Evolutionary conservation across 2,888 invertebrate genomes (phyloP).

Genomic region (Poecilus cupreus): DNA sequence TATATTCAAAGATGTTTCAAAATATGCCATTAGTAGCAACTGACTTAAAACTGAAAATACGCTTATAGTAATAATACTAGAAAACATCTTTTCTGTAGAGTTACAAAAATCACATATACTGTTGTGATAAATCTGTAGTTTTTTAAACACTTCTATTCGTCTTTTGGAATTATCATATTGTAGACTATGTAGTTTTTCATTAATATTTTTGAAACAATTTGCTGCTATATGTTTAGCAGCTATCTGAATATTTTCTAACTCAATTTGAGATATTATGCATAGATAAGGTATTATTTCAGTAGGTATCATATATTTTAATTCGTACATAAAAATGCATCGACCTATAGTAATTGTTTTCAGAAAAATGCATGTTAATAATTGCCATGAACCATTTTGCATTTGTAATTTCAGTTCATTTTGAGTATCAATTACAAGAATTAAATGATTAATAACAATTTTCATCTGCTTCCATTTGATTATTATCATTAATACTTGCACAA

Average conservation of each 20-base stretch:
- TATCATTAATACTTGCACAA: constrained; percentile 20
- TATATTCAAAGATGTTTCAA: constrained; percentile 41
- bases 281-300: constrained; percentile 2
- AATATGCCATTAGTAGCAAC: constrained; percentile 39
- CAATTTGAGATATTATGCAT: constrained; percentile 26
- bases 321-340: constrained; percentile 14
- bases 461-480: constrained; percentile 33
- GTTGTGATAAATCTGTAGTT: constrained; percentile 31
- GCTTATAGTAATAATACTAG: constrained; percentile 23
- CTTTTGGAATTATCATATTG: neutral
- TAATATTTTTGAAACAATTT: neutral
- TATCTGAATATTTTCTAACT: constrained; percentile 43
- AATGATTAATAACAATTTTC: neutral
- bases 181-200: neutral
- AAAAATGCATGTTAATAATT: neutral
- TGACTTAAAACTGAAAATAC: constrained; percentile 39
- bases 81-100: neutral
- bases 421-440: neutral
- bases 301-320: neutral
- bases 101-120: constrained; percentile 15
- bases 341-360: constrained; percentile 1
- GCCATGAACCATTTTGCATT: neutral
- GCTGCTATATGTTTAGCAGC: constrained; percentile 8
- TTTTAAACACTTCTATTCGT: neutral
- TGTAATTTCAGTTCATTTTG: constrained; percentile 3